These are phyloP conservation scores for Drosophila bipectinata DNA, from an alignment of 1,140 invertebrate species.

Conservation along the genomic window DNA sequence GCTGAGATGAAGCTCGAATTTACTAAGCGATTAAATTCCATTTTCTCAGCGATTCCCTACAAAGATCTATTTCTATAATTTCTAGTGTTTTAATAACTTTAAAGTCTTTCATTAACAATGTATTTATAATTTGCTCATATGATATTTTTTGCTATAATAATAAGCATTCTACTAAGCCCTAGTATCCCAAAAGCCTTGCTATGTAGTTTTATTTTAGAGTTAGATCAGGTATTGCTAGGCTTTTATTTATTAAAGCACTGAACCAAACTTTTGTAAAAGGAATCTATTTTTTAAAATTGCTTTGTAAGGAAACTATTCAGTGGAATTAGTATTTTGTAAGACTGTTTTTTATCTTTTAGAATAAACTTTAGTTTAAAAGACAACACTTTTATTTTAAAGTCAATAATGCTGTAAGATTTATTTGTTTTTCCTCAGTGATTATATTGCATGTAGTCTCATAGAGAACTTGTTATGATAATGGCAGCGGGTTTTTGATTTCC, in stretches of 20 bases:
- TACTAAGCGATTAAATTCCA: background rate
- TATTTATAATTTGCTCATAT: background rate
- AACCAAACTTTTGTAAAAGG: background rate
- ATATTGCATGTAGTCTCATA: background rate
- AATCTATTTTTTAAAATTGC: background rate
- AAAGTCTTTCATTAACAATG: background rate
- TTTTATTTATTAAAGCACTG: too few relatives aligned
- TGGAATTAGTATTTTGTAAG: too few relatives aligned
- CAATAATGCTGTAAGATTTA: background rate
- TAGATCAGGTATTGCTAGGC: background rate
- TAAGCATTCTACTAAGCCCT: background rate
- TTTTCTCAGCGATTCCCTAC: background rate
- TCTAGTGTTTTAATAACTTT: background rate
- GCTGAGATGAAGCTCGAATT: background rate
- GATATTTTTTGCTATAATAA: background rate
- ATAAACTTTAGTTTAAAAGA: background rate
- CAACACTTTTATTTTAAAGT: background rate
- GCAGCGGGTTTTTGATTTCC: slow-evolving; percentile 38
- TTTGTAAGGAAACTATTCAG: background rate
- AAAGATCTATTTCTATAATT: background rate
- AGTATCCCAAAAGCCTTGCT: slow-evolving; percentile 14
- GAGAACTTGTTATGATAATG: slow-evolving; percentile 66
- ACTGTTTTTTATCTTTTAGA: background rate
- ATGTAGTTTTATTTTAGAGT: background rate
- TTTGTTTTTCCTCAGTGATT: slow-evolving; percentile 20